Percentiles rank a stretch among this genome's conserved stretches.
Evolutionary conservation across 1,140 invertebrate genomes (phyloP).

Genomic region (Drepana arcuata): DNA sequence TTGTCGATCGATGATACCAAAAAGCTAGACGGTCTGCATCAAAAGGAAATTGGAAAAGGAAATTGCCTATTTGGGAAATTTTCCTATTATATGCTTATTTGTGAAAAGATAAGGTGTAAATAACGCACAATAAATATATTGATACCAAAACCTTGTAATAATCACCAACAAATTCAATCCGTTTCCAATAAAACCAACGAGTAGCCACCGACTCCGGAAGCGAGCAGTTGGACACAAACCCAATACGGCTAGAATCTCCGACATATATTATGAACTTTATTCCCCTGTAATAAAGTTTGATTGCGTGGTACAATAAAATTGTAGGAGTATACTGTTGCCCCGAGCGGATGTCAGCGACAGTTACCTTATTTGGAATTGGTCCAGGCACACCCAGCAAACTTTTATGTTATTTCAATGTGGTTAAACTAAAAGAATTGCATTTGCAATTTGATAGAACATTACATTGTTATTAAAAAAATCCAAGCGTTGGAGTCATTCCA

Average conservation of each 20-base stretch:
- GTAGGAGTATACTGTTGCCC: slow-evolving; percentile 16
- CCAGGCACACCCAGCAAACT: slow-evolving; percentile 53
- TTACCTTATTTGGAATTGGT: slow-evolving; percentile 65
- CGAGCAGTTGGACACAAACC: slow-evolving; percentile 31
- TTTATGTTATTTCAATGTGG: slow-evolving; percentile 68
- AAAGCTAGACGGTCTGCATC: no score
- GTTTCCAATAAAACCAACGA: slow-evolving; percentile 43
- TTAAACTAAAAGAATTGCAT: slow-evolving; percentile 47
- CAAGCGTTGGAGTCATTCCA: not conserved
- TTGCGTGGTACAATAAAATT: slow-evolving; percentile 1
- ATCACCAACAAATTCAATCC: slow-evolving; percentile 51
- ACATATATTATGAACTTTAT: slow-evolving; percentile 23
- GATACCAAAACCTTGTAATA: slow-evolving; percentile 31
- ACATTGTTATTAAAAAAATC: slow-evolving; percentile 7
- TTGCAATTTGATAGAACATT: slow-evolving; percentile 17
- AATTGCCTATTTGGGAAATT: no score
- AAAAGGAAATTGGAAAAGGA: no score
- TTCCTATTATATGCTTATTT: no score
- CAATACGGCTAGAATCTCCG: slow-evolving; percentile 3
- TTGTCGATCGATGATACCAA: no score
- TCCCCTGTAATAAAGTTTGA: slow-evolving; percentile 1
- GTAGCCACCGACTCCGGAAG: slow-evolving; percentile 46
- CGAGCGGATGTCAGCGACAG: slow-evolving; percentile 54
- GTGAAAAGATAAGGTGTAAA: no score
- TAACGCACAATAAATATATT: no score